Evolutionary conservation across 2,113 vertebrate genomes (phyloP).

Genomic region (Etia nguti): DNA sequence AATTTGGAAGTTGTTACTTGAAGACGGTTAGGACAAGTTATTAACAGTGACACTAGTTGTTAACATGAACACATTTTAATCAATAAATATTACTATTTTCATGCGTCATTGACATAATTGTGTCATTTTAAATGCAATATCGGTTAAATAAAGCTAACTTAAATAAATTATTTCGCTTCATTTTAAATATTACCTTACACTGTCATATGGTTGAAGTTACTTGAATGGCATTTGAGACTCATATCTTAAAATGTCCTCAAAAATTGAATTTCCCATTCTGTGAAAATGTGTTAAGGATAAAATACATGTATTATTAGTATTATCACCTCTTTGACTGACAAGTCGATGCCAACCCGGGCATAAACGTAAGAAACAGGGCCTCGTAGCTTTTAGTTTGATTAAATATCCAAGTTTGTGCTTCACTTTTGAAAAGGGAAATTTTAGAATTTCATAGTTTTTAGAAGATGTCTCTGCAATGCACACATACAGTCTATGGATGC

Average conservation of each 20-base stretch:
- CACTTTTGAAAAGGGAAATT: not conserved
- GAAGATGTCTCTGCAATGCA: not conserved
- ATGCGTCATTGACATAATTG: not conserved
- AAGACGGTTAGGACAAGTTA: not conserved
- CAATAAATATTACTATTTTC: not conserved
- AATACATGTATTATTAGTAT: not conserved
- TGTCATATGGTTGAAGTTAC: not conserved
- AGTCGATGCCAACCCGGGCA: not conserved
- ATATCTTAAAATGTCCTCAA: not conserved
- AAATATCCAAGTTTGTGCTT: not conserved
- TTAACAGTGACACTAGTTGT: not conserved
- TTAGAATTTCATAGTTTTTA: not conserved
- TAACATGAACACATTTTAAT: not conserved
- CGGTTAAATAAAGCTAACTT: not conserved
- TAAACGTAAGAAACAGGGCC: not conserved
- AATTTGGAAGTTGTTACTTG: not conserved
- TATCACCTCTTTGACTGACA: not conserved
- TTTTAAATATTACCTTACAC: not conserved
- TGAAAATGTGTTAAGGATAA: not conserved
- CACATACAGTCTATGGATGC: not conserved
- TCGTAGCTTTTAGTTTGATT: not conserved
- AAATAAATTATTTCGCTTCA: not conserved
- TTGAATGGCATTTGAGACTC: not conserved
- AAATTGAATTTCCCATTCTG: not conserved
- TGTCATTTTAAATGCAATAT: not conserved